Evolutionary conservation across 2,797 vertebrate species (phyloP).

Genomic region (Melanotaenia pygmaea): DNA sequence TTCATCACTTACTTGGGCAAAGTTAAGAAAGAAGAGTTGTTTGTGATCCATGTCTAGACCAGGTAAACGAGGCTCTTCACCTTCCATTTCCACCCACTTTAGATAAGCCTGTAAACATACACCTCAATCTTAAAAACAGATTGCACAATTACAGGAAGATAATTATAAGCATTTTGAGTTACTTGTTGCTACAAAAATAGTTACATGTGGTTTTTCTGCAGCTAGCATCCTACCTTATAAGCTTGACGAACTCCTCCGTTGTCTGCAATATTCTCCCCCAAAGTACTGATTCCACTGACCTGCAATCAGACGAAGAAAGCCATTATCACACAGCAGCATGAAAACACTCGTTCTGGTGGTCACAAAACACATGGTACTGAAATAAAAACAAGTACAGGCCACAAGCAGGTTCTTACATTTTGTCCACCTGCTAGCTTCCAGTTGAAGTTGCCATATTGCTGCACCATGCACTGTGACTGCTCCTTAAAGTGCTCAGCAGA

Average conservation of each 20-base stretch:
- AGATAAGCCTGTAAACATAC: constrained; percentile 88
- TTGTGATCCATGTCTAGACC: constrained; percentile 91
- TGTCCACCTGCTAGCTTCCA: constrained; percentile 93
- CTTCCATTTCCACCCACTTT: constrained; percentile 90
- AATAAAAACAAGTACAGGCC: constrained; percentile 23
- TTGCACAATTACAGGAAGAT: constrained; percentile 9
- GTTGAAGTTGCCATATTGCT: constrained; percentile 92
- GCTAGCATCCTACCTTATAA: constrained; percentile 85
- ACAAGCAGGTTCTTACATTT: constrained; percentile 83
- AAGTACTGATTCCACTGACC: constrained; percentile 95
- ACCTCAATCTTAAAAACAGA: constrained; percentile 23
- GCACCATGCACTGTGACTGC: constrained; percentile 93
- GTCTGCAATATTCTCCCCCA: constrained; percentile 98
- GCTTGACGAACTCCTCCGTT: constrained; percentile 96
- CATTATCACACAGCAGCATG: constrained; percentile 25
- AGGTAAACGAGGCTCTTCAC: constrained; percentile 88
- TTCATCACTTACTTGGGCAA: constrained; percentile 89
- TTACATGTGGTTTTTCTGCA: constrained; percentile 11
- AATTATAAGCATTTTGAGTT: constrained; percentile 4
- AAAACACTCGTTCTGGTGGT: constrained; percentile 66
- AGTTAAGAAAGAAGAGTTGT: constrained; percentile 97
- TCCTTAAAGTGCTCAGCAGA: constrained; percentile 92
- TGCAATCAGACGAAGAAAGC: constrained; percentile 64
- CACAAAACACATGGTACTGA: constrained; percentile 25
- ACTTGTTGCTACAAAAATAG: constrained; percentile 23